Base-by-base conservation (phyloP, 92 coral and sea anemone species). In the Scolanthus callimorphus region DNA sequence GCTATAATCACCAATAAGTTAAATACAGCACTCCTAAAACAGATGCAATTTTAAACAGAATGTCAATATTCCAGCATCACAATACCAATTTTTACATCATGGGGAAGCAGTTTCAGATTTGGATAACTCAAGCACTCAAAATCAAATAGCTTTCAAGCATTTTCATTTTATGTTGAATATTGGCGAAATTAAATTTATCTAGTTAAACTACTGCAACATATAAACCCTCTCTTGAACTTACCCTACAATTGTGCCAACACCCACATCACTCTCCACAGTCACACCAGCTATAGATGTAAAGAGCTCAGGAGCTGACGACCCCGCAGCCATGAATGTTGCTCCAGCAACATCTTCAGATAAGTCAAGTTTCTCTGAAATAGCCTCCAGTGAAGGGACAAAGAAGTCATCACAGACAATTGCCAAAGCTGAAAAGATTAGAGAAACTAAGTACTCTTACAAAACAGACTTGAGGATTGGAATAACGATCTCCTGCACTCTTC, bases 301-400 rank as follows among this genome's bases (percentile, higher is more conserved):
- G 20, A 92, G 63, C 31, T 92, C 98, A 22, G 98, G 98, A 31
- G 98, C 98, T 39, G 98, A 92, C 13, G 98, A 92, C 20, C 98
- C 98, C 28, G 98, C 98, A 20, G 98, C 98, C 98, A 92, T 92
- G 62, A 92, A 92, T 17, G 98, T 92, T 56, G 98, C 98, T 3
- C 98, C 98, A 6, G 98, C 98, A 11, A 92, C 98, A 61, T 92
- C 98, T 67, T 92, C 98, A 1, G 98, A 92, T 24, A 92, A 73
- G 25, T 92, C 90, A 17, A 92, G 84, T 69, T 92, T 92, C 62
- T 92, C 98, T 3, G 98, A 92, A 49, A 92, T 92, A 21, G 98
- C 98, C 79, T 92, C 98, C 53, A 92, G 69, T 24, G 98, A 92
- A 43, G 98, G 98, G 26, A 92, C 98, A 38, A 92, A 92, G 69